These are phyloP conservation scores for Antheraea yamamai DNA, from an alignment of 2,888 invertebrate genomes.

Conservation along the genomic window DNA sequence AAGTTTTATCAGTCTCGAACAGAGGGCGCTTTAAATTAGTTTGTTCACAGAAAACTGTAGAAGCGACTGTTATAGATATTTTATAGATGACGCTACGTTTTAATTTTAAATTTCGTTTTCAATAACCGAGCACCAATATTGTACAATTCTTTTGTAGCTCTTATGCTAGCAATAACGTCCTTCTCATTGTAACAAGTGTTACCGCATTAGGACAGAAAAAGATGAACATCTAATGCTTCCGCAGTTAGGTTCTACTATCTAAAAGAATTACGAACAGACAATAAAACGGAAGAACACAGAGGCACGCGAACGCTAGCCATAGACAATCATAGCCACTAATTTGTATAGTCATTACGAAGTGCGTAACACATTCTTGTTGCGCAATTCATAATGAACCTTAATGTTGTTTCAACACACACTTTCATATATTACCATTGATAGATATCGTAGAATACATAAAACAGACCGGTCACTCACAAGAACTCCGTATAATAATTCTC, in stretches of 20 bases:
- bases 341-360: background rate
- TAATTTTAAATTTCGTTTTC: no score
- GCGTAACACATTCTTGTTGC: constrained; percentile 8
- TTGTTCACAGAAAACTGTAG: no score
- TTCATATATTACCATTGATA: background rate
- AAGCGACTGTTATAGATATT: no score
- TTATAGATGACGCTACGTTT: no score
- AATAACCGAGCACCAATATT: no score
- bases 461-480: background rate
- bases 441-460: background rate
- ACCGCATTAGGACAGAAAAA: background rate
- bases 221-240: background rate
- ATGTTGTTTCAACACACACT: constrained; percentile 1
- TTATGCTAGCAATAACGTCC: no score
- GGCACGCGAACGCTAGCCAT: background rate
- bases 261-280: no score
- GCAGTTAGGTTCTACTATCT: background rate
- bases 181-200: no score
- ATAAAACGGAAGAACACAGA: background rate
- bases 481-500: background rate
- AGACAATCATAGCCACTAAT: constrained; percentile 4
- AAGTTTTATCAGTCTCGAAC: no score
- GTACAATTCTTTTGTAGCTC: no score
- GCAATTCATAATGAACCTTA: background rate
- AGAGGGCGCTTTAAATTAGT: no score